These are phyloP conservation scores for Arnoldichthys spilopterus DNA, from an alignment of 2,797 vertebrate species.

Conservation along the genomic window DNA sequence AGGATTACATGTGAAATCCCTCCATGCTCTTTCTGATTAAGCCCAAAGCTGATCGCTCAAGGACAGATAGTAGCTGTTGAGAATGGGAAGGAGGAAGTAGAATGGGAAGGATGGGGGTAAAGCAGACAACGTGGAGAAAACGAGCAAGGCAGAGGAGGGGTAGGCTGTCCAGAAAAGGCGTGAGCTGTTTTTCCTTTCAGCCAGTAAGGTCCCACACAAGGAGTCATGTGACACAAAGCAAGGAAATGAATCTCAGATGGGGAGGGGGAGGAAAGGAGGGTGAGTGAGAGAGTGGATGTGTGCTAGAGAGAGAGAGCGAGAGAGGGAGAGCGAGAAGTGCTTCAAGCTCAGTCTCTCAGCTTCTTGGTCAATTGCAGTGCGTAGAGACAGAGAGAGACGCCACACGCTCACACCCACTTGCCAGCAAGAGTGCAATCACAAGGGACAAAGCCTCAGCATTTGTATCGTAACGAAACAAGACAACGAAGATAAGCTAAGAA, in stretches of 20 bases:
- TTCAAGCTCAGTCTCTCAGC: constrained; percentile 67
- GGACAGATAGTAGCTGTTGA: constrained; percentile 16
- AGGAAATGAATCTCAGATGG: constrained; percentile 50
- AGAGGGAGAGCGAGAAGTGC: constrained; percentile 54
- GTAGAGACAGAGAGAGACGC: constrained; percentile 49
- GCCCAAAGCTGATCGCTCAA: neutral
- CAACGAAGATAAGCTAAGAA: constrained; percentile 50
- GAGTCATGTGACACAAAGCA: constrained; percentile 70
- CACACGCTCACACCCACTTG: constrained; percentile 29
- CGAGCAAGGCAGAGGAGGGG: constrained; percentile 59
- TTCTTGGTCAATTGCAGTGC: constrained; percentile 64
- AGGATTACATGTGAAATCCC: neutral
- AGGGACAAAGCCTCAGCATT: constrained; percentile 29
- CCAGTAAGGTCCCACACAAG: constrained; percentile 69
- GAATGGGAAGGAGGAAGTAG: constrained; percentile 26
- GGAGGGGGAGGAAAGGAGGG: constrained; percentile 51
- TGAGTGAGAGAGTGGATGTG: constrained; percentile 29
- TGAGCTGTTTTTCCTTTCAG: constrained; percentile 56
- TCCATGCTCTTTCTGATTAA: neutral
- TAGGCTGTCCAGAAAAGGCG: constrained; percentile 70
- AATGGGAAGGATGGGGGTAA: constrained; percentile 24
- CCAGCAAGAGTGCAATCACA: constrained; percentile 39
- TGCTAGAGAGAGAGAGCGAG: constrained; percentile 39
- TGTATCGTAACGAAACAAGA: constrained; percentile 26
- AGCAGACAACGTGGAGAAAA: constrained; percentile 58